Base-by-base conservation (phyloP, 2,888 invertebrate genomes). In the Chaetogeoica ovagalla region DNA sequence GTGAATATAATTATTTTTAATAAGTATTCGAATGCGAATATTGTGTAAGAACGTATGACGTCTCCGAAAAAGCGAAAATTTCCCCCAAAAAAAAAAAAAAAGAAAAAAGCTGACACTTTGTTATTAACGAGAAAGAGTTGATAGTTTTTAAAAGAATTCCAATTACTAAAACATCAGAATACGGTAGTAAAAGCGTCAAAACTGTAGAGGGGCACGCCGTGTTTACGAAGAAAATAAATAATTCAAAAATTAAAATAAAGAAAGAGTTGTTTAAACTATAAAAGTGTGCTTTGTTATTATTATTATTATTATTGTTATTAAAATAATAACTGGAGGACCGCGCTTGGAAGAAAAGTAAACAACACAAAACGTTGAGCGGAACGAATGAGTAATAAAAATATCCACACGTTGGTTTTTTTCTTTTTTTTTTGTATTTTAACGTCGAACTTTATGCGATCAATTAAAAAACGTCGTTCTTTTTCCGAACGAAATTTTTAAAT, bases 91-190 rank as follows among this genome's bases (percentile, higher is more conserved):
- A n/a, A n/a, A n/a, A n/a, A n/a, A n/a, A 39, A 60, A 57, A 73
- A 30, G 4, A 30, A 39, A 60, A 57, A 63, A 73, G 37, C 52
- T 63, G 73, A 30, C 63, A 15, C 52, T 63, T 19, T 37, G 15
- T 73, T 63, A 63, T 73, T 73, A 63, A 37, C 52, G 21, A 63
- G 17, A 63, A 74, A 63, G 21, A 74, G 63, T 65, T 74, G 30
- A 52, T 63, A 74, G 37, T 63, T 74, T 74, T 37, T 8, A 15
- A 65, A 74, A 65, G 63, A 74, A 74, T 65, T 74, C 55, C 63
- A 74, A 74, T 74, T 65, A 74, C 55, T 30, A 65, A 65, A 74
- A 74, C 39, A 74, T 65, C 63, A 65, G 65, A 74, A 74, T 74
- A 37, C 37, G 52, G 52, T 65, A 74, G 52, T 65, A 74, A 65